phyloP scores from a whole-genome alignment of 92 coral and sea anemone genomes.

The Palythoa heliodiscus region DNA sequence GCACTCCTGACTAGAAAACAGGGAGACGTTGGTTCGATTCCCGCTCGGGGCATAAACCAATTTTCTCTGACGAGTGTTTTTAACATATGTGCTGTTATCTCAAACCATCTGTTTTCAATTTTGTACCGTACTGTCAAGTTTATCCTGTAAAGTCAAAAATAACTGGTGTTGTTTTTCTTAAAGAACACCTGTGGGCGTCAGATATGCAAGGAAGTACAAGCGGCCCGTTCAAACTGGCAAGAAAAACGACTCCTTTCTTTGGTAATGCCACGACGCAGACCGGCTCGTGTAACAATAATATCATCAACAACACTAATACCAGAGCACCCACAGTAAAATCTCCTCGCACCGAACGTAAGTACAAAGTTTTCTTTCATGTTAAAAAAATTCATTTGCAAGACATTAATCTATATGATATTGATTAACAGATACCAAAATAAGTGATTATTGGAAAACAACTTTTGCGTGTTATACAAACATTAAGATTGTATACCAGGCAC shows the following conservation, averaged over 20 bases:
- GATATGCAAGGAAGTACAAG: conserved; percentile 10
- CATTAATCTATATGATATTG: background rate
- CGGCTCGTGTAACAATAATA: conserved; percentile 18
- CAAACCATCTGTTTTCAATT: background rate
- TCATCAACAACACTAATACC: background rate
- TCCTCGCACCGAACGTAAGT: conserved; percentile 11
- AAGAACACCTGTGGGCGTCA: background rate
- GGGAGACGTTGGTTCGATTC: too few species aligned
- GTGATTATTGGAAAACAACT: too few species aligned
- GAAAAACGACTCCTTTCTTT: conserved; percentile 22
- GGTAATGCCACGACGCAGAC: conserved; percentile 44
- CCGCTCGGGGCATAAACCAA: too few species aligned
- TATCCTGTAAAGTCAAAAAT: too few species aligned
- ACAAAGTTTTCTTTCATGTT: background rate
- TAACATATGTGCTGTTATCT: too few species aligned
- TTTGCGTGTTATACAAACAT: too few species aligned
- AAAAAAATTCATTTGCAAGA: background rate
- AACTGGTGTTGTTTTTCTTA: background rate
- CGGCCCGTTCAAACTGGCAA: conserved; percentile 24
- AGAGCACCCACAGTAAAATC: conserved; percentile 11
- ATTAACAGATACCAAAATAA: too few species aligned
- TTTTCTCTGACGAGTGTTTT: too few species aligned
- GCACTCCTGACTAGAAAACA: too few species aligned
- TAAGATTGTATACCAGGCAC: too few species aligned
- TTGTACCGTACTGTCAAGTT: background rate